Evolutionary conservation across 2,797 vertebrate genomes (phyloP).

Genomic region (Perodicticus potto): DNA sequence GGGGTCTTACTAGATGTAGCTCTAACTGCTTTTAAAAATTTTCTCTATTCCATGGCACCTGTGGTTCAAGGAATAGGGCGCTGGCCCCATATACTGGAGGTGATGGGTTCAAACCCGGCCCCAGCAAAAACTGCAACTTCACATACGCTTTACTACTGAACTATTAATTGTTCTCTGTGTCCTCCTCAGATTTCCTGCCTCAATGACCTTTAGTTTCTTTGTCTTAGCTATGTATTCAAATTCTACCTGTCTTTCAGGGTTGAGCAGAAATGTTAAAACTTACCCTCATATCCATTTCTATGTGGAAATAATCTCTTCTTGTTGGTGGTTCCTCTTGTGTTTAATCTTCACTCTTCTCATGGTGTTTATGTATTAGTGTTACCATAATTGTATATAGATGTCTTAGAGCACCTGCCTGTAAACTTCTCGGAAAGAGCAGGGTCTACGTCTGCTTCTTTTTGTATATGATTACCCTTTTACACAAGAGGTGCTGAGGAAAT

Average conservation of each 20-base stretch:
- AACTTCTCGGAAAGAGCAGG: not conserved
- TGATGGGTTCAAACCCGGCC: too few species aligned
- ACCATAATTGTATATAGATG: not conserved
- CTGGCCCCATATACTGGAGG: too few species aligned
- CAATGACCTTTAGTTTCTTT: not conserved
- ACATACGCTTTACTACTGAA: not conserved
- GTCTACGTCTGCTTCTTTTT: conserved; percentile 12
- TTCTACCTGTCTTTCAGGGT: conserved; percentile 4
- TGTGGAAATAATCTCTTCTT: conserved; percentile 40
- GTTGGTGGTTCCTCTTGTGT: not conserved
- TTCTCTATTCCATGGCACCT: not conserved
- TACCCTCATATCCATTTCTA: not conserved
- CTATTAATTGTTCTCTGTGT: not conserved
- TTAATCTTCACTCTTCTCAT: not conserved
- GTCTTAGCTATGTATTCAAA: conserved; percentile 5
- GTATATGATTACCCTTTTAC: not conserved
- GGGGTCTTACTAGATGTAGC: not conserved
- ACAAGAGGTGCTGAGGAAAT: conserved; percentile 27
- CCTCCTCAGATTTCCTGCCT: not conserved
- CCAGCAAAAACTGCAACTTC: not conserved
- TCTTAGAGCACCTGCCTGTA: not conserved
- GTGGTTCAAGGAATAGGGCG: too few species aligned
- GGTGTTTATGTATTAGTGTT: conserved; percentile 13
- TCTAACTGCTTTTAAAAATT: not conserved
- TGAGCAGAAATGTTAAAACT: conserved; percentile 6